Evolutionary conservation across 2,113 vertebrate species (phyloP), one percentile per base, ranked within the genome.

Genomic region (Mormyrus lacerda): DNA sequence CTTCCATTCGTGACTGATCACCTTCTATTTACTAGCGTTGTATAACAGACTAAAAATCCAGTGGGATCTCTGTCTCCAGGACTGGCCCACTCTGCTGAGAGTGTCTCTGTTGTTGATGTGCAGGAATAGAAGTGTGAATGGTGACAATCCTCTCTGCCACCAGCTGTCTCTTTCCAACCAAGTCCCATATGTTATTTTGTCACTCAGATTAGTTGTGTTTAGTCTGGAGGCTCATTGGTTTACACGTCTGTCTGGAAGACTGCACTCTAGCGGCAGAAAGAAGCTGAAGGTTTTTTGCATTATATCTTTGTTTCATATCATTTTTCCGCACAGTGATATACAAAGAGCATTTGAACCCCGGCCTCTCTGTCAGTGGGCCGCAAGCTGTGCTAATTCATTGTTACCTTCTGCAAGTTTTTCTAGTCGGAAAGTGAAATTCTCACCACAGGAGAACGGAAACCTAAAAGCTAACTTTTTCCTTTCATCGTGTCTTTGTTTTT

Each of bases 121-220:
- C 24, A 91, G 91, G 93, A 94, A 91, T 92, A 89, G 91, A 76
- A 92, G 90, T 3, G 13, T 47, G 48, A 53, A n/a, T 3, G 31
- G 48, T 51, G 31, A 53, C 85, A 86, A 10, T 51, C 85, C 17
- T 86, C 85, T 51, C 48, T 35, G 88, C 88, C 89, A 90, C 85
- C 21, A 87, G 48, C 88, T 90, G 89, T 44, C 93, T 82, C 91
- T 89, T n/a, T 47, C 6, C 89, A 86, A 61, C 27, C 27, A 89
- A 89, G 90, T 91, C 65, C 82, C 90, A 86, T 47, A 83, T 79
- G 86, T 73, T 47, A 76, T n/a, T 87, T 82, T 83, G 27, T 19
- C 50, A 35, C 50, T 55, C 35, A 44, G 27, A 39, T 83, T 27
- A n/a, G 88, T 24, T 35, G 9, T 47, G 27, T 39, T 88, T 17